Percentiles rank a stretch among this genome's conserved stretches.
phyloP scores from a whole-genome alignment of 2,888 invertebrate species.

The Diachrysia chrysitis region DNA sequence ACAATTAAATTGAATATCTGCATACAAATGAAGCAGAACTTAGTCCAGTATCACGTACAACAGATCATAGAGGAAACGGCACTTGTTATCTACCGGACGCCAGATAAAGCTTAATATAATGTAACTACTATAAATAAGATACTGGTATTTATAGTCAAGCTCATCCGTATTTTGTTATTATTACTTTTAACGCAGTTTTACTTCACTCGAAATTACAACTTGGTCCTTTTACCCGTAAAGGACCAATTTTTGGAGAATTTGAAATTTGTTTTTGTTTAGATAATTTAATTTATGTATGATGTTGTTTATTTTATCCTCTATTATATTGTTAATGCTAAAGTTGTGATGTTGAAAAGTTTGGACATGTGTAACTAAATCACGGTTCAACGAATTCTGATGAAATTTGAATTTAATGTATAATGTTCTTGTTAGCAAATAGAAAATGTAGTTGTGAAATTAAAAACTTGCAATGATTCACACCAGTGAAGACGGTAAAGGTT shows the following conservation, averaged over 20 bases:
- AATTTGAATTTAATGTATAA: slow-evolving; percentile 1
- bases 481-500: neutral
- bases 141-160: slow-evolving; percentile 40
- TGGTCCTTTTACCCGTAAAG: neutral
- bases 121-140: slow-evolving; percentile 36
- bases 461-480: neutral
- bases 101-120: slow-evolving; percentile 60
- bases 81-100: slow-evolving; percentile 70
- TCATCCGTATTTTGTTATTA: slow-evolving; percentile 37
- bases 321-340: neutral
- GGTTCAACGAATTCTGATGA: neutral
- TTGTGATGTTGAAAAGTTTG: neutral
- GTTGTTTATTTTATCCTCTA: neutral
- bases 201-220: slow-evolving; percentile 9
- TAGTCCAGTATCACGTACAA: slow-evolving; percentile 45
- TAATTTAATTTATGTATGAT: slow-evolving; percentile 5
- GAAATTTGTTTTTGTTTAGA: neutral
- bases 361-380: slow-evolving; percentile 1
- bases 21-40: slow-evolving; percentile 24
- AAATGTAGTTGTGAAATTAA: neutral
- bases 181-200: slow-evolving; percentile 28
- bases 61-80: slow-evolving; percentile 66
- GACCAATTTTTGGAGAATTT: neutral
- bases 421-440: neutral
- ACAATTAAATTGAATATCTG: slow-evolving; percentile 24